Evolutionary conservation across 2,888 invertebrate genomes (phyloP), one percentile per base, ranked within the genome.

Genomic region (Axea sp.): DNA sequence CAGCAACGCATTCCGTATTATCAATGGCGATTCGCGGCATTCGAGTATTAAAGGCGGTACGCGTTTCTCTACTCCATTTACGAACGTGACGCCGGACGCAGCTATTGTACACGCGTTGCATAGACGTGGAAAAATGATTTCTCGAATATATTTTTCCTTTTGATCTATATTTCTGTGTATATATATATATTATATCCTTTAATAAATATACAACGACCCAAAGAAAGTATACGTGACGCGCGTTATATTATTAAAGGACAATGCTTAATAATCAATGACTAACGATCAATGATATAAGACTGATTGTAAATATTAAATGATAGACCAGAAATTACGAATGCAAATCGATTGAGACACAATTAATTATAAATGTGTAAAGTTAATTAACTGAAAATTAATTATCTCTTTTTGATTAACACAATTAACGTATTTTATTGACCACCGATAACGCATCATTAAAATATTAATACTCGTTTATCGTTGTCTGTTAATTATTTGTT

Each of bases 61-160:
- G 67, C 67, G 57, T 67, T 57, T 67, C 59, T 68, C 59, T 68
- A 68, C 68, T 68, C 59, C 68, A 68, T 68, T 68, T 68, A 33
- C 51, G 68, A 43, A 59, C 59, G 68, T 68, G 68, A 68, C 59
- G 59, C 59, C 43, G 51, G 59, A 68, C 59, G 43, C 33, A 22
- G 45, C 45, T 19, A 47, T 69, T 69, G 69, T 69, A 55, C 43
- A 60, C 26, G 60, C 68, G 35, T 69, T 55, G 62, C 53, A 60
- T 37, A 60, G 53, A 69, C 69, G 62, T 55, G 69, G 69, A 62
- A 69, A 69, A 53, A 69, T 69, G 69, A 53, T 69, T 69, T 62
- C 53, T n/a, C 45, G 53, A 69, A 62, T 55, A 55, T 41, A 51
- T 59, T 59, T 67, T 47, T 59, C 45, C 57, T 28, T 15, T 39